Conservation (phyloP, 2,888 invertebrate species). For the Orthosia incerta region DNA sequence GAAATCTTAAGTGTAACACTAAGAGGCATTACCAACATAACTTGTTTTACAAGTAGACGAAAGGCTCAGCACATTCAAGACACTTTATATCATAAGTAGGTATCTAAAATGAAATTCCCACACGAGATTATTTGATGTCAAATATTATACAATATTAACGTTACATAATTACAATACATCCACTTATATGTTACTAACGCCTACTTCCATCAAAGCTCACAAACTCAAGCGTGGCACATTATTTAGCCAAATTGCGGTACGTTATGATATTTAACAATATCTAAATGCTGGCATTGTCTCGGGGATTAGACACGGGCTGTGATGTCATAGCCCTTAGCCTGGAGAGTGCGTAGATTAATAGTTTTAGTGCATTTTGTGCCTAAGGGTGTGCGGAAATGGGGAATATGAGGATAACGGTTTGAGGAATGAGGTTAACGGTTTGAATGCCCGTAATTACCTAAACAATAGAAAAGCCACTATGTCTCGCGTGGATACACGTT, state of each 20-base stretch:
- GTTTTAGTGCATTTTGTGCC: slow-evolving; percentile 48
- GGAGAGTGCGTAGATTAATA: slow-evolving; percentile 77
- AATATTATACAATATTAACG: background rate
- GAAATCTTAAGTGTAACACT: too few relatives aligned
- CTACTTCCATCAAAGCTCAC: slow-evolving; percentile 50
- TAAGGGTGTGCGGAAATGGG: slow-evolving; percentile 48
- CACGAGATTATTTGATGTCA: background rate
- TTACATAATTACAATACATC: background rate
- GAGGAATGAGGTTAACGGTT: background rate
- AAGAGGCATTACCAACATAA: too few relatives aligned
- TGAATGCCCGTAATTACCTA: too few relatives aligned
- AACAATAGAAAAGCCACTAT: too few relatives aligned
- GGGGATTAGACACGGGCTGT: slow-evolving; percentile 83
- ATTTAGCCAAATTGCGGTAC: slow-evolving; percentile 81
- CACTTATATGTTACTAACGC: slow-evolving; percentile 24
- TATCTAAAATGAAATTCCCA: background rate
- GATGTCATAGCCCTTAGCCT: slow-evolving; percentile 75
- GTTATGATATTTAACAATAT: slow-evolving; percentile 88
- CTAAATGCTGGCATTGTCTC: slow-evolving; percentile 87
- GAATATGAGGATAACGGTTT: slow-evolving; percentile 6
- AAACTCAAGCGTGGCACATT: slow-evolving; percentile 76
- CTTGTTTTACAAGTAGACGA: background rate
- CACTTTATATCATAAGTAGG: too few relatives aligned
- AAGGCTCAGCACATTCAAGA: background rate
- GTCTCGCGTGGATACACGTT: too few relatives aligned